Conservation (phyloP, 2,797 vertebrate genomes). For the Melanotaenia trifasciata region DNA sequence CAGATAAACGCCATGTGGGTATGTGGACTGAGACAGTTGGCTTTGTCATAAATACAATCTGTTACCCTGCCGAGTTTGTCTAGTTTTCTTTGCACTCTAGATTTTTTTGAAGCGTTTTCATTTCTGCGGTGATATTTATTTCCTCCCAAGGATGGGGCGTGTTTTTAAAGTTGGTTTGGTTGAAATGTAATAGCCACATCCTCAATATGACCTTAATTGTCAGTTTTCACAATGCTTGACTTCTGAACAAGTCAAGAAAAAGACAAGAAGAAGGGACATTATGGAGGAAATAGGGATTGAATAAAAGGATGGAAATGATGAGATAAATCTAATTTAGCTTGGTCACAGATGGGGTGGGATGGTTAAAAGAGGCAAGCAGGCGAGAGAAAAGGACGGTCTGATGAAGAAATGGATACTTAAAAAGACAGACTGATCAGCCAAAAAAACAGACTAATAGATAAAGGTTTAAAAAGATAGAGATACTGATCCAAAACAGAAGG, state of each 20-base stretch:
- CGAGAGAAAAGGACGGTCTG: constrained; percentile 28
- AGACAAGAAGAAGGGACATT: constrained; percentile 35
- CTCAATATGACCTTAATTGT: constrained; percentile 32
- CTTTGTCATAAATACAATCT: constrained; percentile 13
- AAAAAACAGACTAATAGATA: constrained; percentile 25
- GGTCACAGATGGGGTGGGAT: constrained; percentile 53
- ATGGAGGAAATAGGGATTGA: constrained; percentile 42
- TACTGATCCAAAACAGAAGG: constrained; percentile 30
- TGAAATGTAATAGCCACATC: constrained; percentile 26
- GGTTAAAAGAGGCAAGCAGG: constrained; percentile 40
- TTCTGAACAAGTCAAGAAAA: constrained; percentile 27
- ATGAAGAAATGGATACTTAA: constrained; percentile 27
- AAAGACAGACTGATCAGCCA: constrained; percentile 39
- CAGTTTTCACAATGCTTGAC: constrained; percentile 30
- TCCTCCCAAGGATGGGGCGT: neutral
- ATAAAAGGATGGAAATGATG: constrained; percentile 50
- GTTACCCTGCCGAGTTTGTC: neutral
- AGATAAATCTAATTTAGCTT: constrained; percentile 51
- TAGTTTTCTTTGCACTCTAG: constrained; percentile 1
- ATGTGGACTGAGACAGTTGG: constrained; percentile 6
- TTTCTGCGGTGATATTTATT: constrained; percentile 23
- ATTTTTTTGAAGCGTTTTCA: constrained; percentile 19
- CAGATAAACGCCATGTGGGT: constrained; percentile 3
- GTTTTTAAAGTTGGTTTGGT: constrained; percentile 18
- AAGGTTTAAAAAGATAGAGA: constrained; percentile 34